Percentiles rank a stretch among this genome's conserved stretches.
phyloP scores from a whole-genome alignment of 2,113 vertebrate species.

The Sceloporus undulatus region DNA sequence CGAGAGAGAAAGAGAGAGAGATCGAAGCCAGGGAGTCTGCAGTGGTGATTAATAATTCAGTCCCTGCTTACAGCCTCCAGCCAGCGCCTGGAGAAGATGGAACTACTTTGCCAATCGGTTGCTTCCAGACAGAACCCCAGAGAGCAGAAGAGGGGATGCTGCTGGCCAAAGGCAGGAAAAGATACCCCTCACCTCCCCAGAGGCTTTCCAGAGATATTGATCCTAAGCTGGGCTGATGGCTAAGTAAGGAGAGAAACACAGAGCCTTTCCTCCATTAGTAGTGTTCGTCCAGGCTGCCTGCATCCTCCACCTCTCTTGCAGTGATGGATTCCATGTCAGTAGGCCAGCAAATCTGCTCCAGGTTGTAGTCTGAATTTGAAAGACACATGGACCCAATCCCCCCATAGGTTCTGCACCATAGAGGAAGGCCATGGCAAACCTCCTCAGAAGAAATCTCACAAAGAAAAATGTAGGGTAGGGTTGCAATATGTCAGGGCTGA shows the following conservation, averaged over 20 bases:
- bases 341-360: too few relatives aligned
- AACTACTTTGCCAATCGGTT: slow-evolving; percentile 15
- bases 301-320: too few relatives aligned
- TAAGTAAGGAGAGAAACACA: not conserved
- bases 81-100: slow-evolving; percentile 33
- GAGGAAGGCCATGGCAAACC: too few relatives aligned
- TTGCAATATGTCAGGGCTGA: too few relatives aligned
- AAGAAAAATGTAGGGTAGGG: too few relatives aligned
- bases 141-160: not conserved
- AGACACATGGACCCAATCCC: too few relatives aligned
- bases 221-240: rapidly evolving
- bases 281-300: not conserved
- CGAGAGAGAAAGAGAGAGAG: not conserved
- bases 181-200: not conserved
- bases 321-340: too few relatives aligned
- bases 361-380: too few relatives aligned
- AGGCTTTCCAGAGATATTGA: rapidly evolving
- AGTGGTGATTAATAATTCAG: slow-evolving; percentile 78
- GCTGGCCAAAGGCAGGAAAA: too few relatives aligned
- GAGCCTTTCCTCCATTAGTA: rapidly evolving
- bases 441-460: too few relatives aligned
- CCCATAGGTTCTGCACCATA: too few relatives aligned
- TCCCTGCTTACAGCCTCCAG: slow-evolving; percentile 66
- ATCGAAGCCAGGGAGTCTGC: slow-evolving; percentile 70
- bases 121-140: slow-evolving; percentile 26